phyloP scores from a whole-genome alignment of 1,140 invertebrate genomes.

The Procambarus virginalis region DNA sequence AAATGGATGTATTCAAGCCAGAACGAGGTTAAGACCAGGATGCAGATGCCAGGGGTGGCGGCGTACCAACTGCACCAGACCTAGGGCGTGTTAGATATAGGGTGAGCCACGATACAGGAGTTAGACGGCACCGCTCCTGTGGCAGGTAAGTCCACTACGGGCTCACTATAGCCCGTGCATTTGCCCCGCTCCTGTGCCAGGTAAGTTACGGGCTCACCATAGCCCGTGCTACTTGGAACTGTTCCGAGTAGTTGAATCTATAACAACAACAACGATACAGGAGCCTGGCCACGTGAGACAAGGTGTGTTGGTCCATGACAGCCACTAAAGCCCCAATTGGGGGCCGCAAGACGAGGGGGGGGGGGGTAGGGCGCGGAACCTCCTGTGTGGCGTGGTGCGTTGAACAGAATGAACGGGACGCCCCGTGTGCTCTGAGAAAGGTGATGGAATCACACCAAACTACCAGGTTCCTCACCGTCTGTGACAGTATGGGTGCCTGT shows the following conservation, averaged over 20 bases:
- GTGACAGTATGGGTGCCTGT: constrained; percentile 56
- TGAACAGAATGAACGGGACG: constrained; percentile 78
- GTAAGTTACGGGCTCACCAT: too few relatives aligned
- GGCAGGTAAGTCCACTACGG: too few relatives aligned
- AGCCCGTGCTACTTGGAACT: too few relatives aligned
- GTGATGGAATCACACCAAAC: constrained; percentile 76
- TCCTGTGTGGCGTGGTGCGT: constrained; percentile 77
- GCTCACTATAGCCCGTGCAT: too few relatives aligned
- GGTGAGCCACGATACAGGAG: constrained; percentile 45
- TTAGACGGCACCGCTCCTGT: constrained; percentile 4
- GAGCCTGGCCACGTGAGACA: constrained; percentile 52
- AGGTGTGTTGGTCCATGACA: constrained; percentile 51
- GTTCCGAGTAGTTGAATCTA: too few relatives aligned
- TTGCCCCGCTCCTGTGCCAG: too few relatives aligned
- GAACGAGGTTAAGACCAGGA: constrained; percentile 71
- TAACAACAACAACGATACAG: constrained; percentile 19
- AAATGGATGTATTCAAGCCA: constrained; percentile 49
- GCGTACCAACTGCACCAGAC: constrained; percentile 36
- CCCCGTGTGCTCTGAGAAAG: constrained; percentile 75
- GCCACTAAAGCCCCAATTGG: constrained; percentile 43
- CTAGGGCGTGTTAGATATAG: constrained; percentile 15
- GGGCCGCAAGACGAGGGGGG: constrained; percentile 67
- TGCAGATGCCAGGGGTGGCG: constrained; percentile 42
- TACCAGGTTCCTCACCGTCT: constrained; percentile 72
- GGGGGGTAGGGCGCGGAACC: constrained; percentile 73